Evolutionary conservation across 2,888 invertebrate species (phyloP), one percentile per base, ranked within the genome.

Genomic region (Rotaria magnacalcarata): DNA sequence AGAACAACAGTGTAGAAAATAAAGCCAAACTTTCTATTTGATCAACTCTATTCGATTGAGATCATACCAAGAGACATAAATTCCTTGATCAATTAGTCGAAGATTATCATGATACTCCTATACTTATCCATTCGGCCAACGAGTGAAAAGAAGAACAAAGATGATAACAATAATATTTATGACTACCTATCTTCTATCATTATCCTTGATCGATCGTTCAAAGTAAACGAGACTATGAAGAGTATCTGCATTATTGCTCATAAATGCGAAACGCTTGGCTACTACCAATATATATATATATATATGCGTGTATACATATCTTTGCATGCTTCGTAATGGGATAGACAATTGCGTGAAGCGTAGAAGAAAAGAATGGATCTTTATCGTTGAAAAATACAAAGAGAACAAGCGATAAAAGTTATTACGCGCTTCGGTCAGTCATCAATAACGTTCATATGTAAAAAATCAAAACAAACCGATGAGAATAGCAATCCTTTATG

Each of bases 311-410:
- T 67, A 67, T 67, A 67, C 67, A 67, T 67, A 34, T 67, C 67
- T 67, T 67, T 67, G 67, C 67, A 34, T 67, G 67, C 34, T 6
- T 41, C 6, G 19, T 67, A 67, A 67, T 67, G 67, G 67, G 67
- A 41, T 67, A 67, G 67, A 67, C 67, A 67, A 67, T 67, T 67
- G 67, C 67, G 67, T 67, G 67, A 67, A 67, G 67, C 67, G 67
- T 67, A 67, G 34, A 67, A 67, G 34, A 67, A 34, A 67, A 67
- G 67, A 67, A 41, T 34, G 27, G 67, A 67, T 67, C 67, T 67
- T 67, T 67, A 67, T 67, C 67, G 34, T 67, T 7, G 34, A 67
- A 67, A 67, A 67, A 34, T 34, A 67, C 27, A 67, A 67, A 67
- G 67, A 41, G 34, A 27, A 67, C 0, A 67, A 67, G 34, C 19